A percentile compares a stretch with the other conserved stretches of the same genome.
Evolutionary conservation across 2,797 vertebrate genomes (phyloP).

Genomic region (Pangasius djambal): DNA sequence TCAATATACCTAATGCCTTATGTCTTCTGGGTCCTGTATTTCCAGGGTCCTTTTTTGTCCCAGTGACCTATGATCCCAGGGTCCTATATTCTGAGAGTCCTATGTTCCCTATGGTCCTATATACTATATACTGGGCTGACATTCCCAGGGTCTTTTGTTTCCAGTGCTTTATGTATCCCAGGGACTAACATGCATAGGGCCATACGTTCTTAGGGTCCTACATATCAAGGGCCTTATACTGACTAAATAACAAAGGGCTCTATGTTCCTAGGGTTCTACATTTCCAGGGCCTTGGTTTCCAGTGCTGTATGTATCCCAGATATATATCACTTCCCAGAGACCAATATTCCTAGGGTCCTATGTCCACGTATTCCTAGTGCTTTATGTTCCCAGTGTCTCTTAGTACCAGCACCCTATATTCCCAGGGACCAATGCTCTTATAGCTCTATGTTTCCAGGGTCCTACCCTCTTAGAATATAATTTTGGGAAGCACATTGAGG

Average conservation of each 20-base stretch:
- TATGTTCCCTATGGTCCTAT: background rate
- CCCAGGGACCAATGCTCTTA: background rate
- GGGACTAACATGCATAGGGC: background rate
- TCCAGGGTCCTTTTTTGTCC: background rate
- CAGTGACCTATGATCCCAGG: background rate
- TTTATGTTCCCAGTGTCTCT: background rate
- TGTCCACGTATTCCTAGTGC: too few relatives aligned
- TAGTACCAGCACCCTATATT: background rate
- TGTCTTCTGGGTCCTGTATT: too few relatives aligned
- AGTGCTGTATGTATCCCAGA: background rate
- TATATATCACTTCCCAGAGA: background rate
- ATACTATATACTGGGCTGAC: background rate
- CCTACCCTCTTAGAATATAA: background rate
- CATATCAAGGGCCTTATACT: background rate
- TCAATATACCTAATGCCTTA: background rate
- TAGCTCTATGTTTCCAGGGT: background rate
- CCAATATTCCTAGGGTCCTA: background rate
- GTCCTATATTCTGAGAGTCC: background rate
- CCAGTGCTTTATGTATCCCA: background rate
- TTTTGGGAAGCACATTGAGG: constrained; percentile 7
- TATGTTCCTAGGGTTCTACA: background rate
- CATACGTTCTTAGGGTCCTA: too few relatives aligned
- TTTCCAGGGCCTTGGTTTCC: background rate
- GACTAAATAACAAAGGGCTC: too few relatives aligned
- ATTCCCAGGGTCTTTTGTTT: background rate